These are phyloP conservation scores for Hyla sarda DNA, from an alignment of 2,113 vertebrate genomes.

Conservation along the genomic window DNA sequence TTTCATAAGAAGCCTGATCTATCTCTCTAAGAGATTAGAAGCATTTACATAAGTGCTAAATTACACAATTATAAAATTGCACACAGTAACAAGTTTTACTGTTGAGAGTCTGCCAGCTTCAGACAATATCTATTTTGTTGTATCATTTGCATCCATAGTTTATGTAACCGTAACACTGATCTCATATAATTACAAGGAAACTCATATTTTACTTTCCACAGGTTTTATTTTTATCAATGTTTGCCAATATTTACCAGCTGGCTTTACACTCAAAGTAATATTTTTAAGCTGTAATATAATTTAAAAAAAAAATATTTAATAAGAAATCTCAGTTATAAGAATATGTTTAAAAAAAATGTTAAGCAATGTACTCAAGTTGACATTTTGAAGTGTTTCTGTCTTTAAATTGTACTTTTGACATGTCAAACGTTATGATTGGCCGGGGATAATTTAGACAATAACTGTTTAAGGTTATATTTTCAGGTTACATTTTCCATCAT, in stretches of 20 bases:
- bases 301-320: neutral
- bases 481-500: too few relatives aligned
- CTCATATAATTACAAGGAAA: conserved; percentile 8
- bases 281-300: neutral
- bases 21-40: conserved; percentile 26
- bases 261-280: neutral
- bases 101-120: neutral
- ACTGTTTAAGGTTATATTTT: too few relatives aligned
- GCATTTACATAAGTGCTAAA: conserved; percentile 38
- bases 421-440: too few relatives aligned
- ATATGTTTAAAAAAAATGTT: neutral
- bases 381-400: too few relatives aligned
- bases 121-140: neutral
- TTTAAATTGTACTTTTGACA: too few relatives aligned
- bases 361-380: neutral
- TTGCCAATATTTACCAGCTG: neutral
- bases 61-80: conserved; percentile 38
- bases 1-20: conserved; percentile 2
- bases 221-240: neutral
- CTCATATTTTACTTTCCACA: neutral
- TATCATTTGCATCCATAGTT: neutral
- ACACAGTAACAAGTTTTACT: conserved; percentile 6
- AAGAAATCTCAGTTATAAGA: neutral
- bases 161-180: neutral
- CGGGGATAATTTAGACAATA: too few relatives aligned